Percentiles rank a stretch among this genome's conserved stretches.
Evolutionary conservation across 2,797 vertebrate species (phyloP).

Genomic region (Pseudocheirus occidentalis): DNA sequence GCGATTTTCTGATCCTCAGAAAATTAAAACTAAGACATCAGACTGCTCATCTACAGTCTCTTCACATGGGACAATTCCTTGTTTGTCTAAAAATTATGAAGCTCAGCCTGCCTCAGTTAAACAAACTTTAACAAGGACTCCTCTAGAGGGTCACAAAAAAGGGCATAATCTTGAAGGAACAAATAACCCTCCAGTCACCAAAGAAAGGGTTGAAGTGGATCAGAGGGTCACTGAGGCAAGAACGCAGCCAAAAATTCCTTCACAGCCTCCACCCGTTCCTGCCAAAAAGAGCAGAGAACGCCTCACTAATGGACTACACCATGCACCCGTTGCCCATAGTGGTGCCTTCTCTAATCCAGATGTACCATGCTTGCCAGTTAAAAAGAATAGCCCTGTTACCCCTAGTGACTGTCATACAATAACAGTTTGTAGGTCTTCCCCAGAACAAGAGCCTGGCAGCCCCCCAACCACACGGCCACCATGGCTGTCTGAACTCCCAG

Average conservation of each 20-base stretch:
- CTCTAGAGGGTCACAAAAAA: slow-evolving; percentile 81
- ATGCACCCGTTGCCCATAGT: slow-evolving; percentile 79
- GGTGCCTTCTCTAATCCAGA: slow-evolving; percentile 80
- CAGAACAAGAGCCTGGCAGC: slow-evolving; percentile 84
- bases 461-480: slow-evolving; percentile 84
- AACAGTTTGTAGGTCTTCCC: slow-evolving; percentile 70
- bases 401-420: slow-evolving; percentile 77
- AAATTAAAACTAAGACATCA: slow-evolving; percentile 72
- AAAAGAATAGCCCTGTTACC: slow-evolving; percentile 75
- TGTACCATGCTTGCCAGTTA: slow-evolving; percentile 82
- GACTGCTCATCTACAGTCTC: slow-evolving; percentile 54
- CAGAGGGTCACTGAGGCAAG: slow-evolving; percentile 82
- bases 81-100: slow-evolving; percentile 75
- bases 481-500: slow-evolving; percentile 87
- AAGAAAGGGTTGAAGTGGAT: slow-evolving; percentile 78
- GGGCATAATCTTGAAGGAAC: slow-evolving; percentile 72
- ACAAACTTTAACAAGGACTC: slow-evolving; percentile 75
- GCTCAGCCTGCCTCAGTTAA: slow-evolving; percentile 69
- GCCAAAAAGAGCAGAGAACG: slow-evolving; percentile 96
- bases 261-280: slow-evolving; percentile 96
- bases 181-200: slow-evolving; percentile 77
- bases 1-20: slow-evolving; percentile 76
- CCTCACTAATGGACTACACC: slow-evolving; percentile 91
- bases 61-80: slow-evolving; percentile 43
- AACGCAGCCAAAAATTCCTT: slow-evolving; percentile 90